Conservation (phyloP, 1,140 invertebrate species). For the Drosophila azteca region DNA sequence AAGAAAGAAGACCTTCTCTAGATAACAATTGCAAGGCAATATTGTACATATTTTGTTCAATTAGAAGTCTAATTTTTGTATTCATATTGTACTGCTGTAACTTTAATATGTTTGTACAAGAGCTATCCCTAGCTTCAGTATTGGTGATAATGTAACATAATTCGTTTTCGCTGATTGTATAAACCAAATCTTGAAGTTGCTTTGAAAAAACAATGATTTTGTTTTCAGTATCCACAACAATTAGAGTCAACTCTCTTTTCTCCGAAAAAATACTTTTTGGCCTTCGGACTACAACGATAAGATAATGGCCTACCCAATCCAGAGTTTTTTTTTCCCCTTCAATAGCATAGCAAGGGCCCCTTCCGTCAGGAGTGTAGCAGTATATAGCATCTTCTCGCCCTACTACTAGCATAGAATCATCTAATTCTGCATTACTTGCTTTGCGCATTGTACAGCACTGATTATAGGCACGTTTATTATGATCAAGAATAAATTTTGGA, state of each 20-base stretch:
- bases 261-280: not conserved
- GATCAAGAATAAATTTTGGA: slow-evolving; percentile 28
- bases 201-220: slow-evolving; percentile 63
- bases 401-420: slow-evolving; percentile 47
- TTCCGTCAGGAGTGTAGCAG: slow-evolving; percentile 61
- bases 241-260: slow-evolving; percentile 13
- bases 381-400: slow-evolving; percentile 63
- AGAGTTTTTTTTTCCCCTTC: slow-evolving; percentile 49
- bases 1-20: slow-evolving; percentile 12
- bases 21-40: slow-evolving; percentile 50
- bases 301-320: slow-evolving; percentile 47
- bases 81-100: slow-evolving; percentile 36
- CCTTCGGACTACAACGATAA: slow-evolving; percentile 42
- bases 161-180: slow-evolving; percentile 15
- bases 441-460: slow-evolving; percentile 54
- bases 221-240: slow-evolving; percentile 55
- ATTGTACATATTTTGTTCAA: slow-evolving; percentile 53
- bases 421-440: not conserved
- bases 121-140: not conserved
- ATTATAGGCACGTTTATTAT: slow-evolving; percentile 25
- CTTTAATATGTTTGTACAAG: slow-evolving; percentile 12
- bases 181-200: slow-evolving; percentile 45
- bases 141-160: slow-evolving; percentile 42
- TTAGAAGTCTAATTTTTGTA: slow-evolving; percentile 33
- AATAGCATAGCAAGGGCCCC: slow-evolving; percentile 66